Evolutionary conservation across 2,113 vertebrate genomes (phyloP).

Genomic region (Mormyrus lacerda): DNA sequence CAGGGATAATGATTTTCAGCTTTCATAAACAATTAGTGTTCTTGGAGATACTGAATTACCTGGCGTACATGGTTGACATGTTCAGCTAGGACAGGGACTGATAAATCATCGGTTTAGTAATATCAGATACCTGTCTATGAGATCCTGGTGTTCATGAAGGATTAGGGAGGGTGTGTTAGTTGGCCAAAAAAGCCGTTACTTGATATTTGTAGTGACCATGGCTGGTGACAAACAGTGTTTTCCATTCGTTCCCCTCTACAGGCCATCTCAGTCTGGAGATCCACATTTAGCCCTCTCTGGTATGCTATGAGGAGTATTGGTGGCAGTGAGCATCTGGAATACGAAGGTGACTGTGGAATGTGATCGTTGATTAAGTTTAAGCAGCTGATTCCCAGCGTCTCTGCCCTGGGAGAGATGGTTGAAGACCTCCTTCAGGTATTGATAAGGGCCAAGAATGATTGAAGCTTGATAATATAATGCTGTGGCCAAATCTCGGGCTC

Average conservation of each 20-base stretch:
- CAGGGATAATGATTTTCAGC: background rate
- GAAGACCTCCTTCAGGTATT: background rate
- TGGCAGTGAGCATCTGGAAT: background rate
- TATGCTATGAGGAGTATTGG: background rate
- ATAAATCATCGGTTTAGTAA: background rate
- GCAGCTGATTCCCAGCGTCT: background rate
- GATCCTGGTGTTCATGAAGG: background rate
- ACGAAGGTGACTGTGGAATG: background rate
- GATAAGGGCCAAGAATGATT: background rate
- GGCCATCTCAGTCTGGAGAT: background rate
- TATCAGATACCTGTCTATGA: background rate
- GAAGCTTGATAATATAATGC: background rate
- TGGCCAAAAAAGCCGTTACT: background rate
- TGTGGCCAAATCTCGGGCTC: background rate
- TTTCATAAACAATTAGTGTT: background rate
- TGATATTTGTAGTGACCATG: background rate
- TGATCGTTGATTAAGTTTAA: background rate
- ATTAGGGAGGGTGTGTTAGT: background rate
- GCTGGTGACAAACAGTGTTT: background rate
- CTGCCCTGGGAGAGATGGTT: background rate
- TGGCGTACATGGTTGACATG: background rate
- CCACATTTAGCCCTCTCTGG: background rate
- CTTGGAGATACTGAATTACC: background rate
- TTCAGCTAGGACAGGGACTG: background rate
- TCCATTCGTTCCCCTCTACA: background rate